A percentile compares a stretch with the other conserved stretches of the same genome.
These are phyloP conservation scores for Trematomus loennbergii DNA, from an alignment of 2,113 vertebrate genomes.

Conservation along the genomic window DNA sequence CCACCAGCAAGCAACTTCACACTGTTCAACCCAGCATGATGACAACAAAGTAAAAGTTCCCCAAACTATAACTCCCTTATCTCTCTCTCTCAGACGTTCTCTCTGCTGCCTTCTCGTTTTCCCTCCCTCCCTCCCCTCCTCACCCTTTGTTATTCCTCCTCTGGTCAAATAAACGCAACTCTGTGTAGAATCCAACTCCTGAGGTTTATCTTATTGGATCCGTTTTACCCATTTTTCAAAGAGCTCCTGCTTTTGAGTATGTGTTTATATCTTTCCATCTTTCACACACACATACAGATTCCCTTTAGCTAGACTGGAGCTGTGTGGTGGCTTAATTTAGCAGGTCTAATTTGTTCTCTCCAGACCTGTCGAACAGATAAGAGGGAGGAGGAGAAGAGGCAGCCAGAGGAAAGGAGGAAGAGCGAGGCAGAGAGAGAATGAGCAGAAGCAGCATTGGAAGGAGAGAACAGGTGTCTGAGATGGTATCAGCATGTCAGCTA, in stretches of 20 bases:
- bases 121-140: constrained; percentile 17
- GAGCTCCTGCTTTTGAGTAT: constrained; percentile 30
- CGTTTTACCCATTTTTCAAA: constrained; percentile 58
- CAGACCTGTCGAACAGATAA: constrained; percentile 76
- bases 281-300: constrained; percentile 19
- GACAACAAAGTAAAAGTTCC: constrained; percentile 31
- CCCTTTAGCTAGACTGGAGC: constrained; percentile 44
- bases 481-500: constrained; percentile 75
- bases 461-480: constrained; percentile 78
- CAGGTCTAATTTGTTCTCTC: constrained; percentile 79
- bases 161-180: constrained; percentile 56
- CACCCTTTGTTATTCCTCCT: constrained; percentile 44
- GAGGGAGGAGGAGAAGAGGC: constrained; percentile 56
- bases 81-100: constrained; percentile 44
- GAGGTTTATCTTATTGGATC: constrained; percentile 61
- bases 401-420: constrained; percentile 37
- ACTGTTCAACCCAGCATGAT: constrained; percentile 9
- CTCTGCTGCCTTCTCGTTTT: not conserved
- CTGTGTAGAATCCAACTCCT: constrained; percentile 44
- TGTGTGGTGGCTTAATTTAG: constrained; percentile 76
- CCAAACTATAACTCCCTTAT: constrained; percentile 49
- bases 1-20: not conserved
- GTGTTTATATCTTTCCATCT: constrained; percentile 49
- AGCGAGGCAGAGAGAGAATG: constrained; percentile 29
- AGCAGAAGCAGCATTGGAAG: constrained; percentile 51